phyloP scores from a whole-genome alignment of 2,113 vertebrate species.

The Scomber japonicus region DNA sequence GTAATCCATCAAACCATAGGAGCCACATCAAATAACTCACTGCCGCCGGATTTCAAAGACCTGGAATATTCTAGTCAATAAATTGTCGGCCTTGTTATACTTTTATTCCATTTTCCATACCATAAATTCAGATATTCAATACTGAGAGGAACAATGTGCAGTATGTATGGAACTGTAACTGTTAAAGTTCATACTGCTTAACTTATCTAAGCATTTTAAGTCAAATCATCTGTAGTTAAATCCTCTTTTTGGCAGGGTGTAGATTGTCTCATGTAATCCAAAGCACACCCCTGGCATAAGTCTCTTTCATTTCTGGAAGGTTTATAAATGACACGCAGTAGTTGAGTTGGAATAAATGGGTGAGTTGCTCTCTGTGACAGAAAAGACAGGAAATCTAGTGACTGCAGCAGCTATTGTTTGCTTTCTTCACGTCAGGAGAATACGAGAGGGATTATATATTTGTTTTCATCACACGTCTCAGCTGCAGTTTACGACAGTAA shows the following conservation, averaged over 20 bases:
- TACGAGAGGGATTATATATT: constrained; percentile 2
- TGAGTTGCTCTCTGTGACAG: too few species aligned
- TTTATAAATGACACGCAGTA: background rate
- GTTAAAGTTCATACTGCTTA: background rate
- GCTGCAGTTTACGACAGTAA: background rate
- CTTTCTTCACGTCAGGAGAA: background rate
- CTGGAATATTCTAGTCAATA: constrained; percentile 3
- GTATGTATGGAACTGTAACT: background rate
- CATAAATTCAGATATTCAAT: background rate
- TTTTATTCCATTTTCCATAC: constrained; percentile 1
- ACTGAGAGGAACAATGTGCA: background rate
- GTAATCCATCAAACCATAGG: background rate
- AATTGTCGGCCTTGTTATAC: background rate
- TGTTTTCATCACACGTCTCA: background rate
- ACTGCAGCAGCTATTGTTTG: background rate
- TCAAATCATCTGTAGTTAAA: background rate
- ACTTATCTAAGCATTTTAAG: background rate
- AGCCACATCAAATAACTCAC: background rate
- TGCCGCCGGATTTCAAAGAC: constrained; percentile 12
- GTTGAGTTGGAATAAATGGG: too few species aligned
- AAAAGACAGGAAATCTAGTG: background rate
- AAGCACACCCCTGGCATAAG: background rate
- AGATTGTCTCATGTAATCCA: background rate
- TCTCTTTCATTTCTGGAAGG: too few species aligned
- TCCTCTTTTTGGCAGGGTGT: background rate